Base-by-base conservation (phyloP, 2,888 invertebrate species). In the Bombyx huttoni region DNA sequence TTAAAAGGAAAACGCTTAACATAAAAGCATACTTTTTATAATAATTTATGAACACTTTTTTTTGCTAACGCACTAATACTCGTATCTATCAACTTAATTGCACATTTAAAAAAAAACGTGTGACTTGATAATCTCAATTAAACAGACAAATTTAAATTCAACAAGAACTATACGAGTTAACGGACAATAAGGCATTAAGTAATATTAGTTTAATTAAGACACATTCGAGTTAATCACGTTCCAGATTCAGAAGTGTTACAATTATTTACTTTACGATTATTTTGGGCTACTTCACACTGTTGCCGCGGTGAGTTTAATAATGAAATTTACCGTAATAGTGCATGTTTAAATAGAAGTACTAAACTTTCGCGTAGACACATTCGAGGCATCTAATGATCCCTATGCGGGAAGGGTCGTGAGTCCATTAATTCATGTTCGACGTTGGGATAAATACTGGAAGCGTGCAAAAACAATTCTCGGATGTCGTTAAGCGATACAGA, bases 371-470 rank as follows among this genome's bases (percentile, higher is more conserved):
- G 48, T 49, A 51, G 58, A 58, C 54, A 52, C 40, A 40, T 45
- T 45, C 40, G 40, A 13, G 48, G 50, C 48, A 33, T 50, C 48
- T 40, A 46, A 45, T 13, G 13, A 49, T 52, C 52, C 50, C 52
- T 52, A 49, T 52, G 45, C 40, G 50, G 52, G 33, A 52, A 50
- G 34, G 34, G 40, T 64, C 61, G 61, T 64, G 61, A 60, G 60
- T 59, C 46, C 47, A 56, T 51, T 54, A 51, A 54, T 54, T 54
- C 53, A 59, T 60, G 55, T 53, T 58, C 58, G 12, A 64, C 60
- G 56, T 58, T 57, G 58, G 54, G 55, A 60, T 56, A 59, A 56
- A 47, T 34, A 56, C 58, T 58, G 58, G 58, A 58, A 62, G 60
- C 59, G 58, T 54, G 54, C 35, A 24, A 24, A 24, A 24, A 24